These are phyloP conservation scores for Nysson spinosus DNA, from an alignment of 2,888 invertebrate genomes.

Conservation along the genomic window DNA sequence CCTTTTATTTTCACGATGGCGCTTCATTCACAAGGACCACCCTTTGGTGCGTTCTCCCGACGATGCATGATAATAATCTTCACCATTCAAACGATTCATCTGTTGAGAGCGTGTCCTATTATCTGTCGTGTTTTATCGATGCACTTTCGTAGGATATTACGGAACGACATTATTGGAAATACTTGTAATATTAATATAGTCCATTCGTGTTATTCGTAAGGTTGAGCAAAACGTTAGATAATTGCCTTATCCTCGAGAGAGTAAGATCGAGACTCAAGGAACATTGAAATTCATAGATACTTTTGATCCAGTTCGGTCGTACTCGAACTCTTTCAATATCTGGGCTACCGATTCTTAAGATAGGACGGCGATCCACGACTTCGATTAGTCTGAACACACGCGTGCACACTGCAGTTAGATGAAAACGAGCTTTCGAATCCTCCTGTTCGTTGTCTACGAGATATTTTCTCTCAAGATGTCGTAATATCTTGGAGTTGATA, in stretches of 20 bases:
- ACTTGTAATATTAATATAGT: background rate
- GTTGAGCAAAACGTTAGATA: conserved; percentile 16
- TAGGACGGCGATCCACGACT: conserved; percentile 7
- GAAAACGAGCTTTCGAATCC: no score
- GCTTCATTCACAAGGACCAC: background rate
- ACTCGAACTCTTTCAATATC: background rate
- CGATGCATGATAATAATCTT: background rate
- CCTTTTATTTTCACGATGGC: background rate
- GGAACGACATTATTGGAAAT: conserved; percentile 62
- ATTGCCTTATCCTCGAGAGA: conserved; percentile 5
- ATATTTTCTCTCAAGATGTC: no score
- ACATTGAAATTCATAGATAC: background rate
- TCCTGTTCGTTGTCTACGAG: background rate
- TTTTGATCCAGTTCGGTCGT: background rate
- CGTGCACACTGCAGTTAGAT: no score
- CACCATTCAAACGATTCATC: conserved; percentile 40
- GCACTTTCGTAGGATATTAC: conserved; percentile 66
- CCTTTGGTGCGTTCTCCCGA: background rate
- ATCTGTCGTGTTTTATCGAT: conserved; percentile 64
- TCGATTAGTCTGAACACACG: conserved; percentile 3
- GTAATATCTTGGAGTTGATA: no score
- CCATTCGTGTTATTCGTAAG: background rate
- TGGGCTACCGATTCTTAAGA: conserved; percentile 12
- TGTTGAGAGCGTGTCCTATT: conserved; percentile 58
- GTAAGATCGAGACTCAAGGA: background rate